Conservation (phyloP, 2,113 vertebrate genomes). For the Tretioscincus oriximinensis region DNA sequence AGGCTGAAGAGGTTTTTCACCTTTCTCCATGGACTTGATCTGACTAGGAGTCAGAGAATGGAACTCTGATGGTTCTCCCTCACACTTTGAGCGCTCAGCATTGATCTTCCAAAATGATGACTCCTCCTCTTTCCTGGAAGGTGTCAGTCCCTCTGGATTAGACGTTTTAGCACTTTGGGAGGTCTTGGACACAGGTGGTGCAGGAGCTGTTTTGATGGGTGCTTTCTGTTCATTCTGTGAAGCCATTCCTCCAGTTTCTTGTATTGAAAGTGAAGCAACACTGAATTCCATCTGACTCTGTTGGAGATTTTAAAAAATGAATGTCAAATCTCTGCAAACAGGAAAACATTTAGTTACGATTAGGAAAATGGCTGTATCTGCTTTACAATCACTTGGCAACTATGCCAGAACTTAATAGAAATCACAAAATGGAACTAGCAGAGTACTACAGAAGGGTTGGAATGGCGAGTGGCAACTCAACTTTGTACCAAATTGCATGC, state of each 20-base stretch:
- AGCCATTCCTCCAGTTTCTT: slow-evolving; percentile 71
- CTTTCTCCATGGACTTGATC: slow-evolving; percentile 97
- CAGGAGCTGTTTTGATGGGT: slow-evolving; percentile 61
- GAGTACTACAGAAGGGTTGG: no score
- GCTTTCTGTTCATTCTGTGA: slow-evolving; percentile 75
- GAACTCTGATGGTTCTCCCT: slow-evolving; percentile 87
- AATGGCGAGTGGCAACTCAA: no score
- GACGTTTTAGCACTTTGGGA: slow-evolving; percentile 75
- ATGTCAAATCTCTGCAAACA: slow-evolving; percentile 40
- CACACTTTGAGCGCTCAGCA: slow-evolving; percentile 86
- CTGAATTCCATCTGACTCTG: slow-evolving; percentile 98
- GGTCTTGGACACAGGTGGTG: slow-evolving; percentile 70
- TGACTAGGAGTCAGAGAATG: slow-evolving; percentile 94
- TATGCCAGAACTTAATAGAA: no score
- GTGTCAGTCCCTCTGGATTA: slow-evolving; percentile 72
- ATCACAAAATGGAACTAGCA: no score
- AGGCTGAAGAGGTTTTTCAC: slow-evolving; percentile 87
- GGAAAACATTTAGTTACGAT: neutral
- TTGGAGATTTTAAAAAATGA: slow-evolving; percentile 20
- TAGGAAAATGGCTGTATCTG: no score
- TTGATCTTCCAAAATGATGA: slow-evolving; percentile 94
- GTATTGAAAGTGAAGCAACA: slow-evolving; percentile 73
- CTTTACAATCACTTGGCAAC: neutral
- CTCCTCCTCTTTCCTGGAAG: slow-evolving; percentile 83
- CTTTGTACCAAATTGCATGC: no score